These are phyloP conservation scores for Pteria penguin DNA, from an alignment of 2,888 invertebrate species.

Conservation along the genomic window DNA sequence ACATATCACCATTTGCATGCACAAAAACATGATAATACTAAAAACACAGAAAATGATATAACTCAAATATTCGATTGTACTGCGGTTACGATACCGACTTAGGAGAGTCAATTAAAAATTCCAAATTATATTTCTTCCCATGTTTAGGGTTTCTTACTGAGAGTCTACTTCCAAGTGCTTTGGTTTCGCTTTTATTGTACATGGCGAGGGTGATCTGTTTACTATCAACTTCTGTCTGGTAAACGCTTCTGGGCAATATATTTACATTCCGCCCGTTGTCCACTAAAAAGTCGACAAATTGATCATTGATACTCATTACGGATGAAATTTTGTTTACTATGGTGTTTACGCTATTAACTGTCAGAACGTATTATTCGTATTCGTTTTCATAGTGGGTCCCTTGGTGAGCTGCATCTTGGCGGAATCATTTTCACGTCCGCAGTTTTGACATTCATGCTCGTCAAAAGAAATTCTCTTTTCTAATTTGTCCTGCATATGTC, in stretches of 20 bases:
- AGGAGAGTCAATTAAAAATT: too few relatives aligned
- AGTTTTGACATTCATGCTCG: neutral
- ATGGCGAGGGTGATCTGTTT: constrained; percentile 24
- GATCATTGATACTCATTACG: constrained; percentile 11
- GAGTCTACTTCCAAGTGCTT: constrained; percentile 25
- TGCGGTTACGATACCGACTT: too few relatives aligned
- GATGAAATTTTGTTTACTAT: constrained; percentile 6
- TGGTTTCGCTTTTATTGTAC: constrained; percentile 40
- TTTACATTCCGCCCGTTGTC: constrained; percentile 38
- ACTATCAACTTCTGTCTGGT: neutral
- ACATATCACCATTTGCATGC: too few relatives aligned
- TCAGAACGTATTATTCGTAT: neutral
- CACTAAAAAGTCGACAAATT: constrained; percentile 28
- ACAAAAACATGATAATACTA: too few relatives aligned
- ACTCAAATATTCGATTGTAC: too few relatives aligned
- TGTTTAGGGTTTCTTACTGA: constrained; percentile 30
- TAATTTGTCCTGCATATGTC: constrained; percentile 31
- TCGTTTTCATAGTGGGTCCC: neutral
- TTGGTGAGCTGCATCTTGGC: neutral
- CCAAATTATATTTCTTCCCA: constrained; percentile 30
- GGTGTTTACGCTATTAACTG: neutral
- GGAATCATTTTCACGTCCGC: constrained; percentile 19
- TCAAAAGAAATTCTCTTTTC: constrained; percentile 5
- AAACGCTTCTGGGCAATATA: constrained; percentile 30
- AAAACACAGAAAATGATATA: too few relatives aligned